These are phyloP conservation scores for Caracal caracal DNA, from an alignment of 2,113 vertebrate genomes.

Conservation along the genomic window DNA sequence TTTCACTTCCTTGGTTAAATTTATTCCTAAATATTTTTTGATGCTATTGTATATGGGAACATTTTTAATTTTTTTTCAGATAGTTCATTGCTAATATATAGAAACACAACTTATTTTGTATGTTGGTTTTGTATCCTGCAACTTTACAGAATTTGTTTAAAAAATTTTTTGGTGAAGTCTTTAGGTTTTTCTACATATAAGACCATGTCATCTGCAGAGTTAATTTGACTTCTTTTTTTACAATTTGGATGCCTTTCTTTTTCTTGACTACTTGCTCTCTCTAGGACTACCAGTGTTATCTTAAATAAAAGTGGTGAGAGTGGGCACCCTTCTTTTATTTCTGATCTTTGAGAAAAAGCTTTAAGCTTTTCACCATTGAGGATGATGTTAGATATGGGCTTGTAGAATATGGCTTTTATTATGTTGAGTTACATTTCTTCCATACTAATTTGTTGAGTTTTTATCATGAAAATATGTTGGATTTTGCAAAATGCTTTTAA, in stretches of 20 bases:
- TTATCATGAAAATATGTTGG: too few relatives aligned
- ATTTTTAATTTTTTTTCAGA: too few relatives aligned
- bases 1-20: too few relatives aligned
- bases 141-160: background rate
- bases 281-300: background rate
- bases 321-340: background rate
- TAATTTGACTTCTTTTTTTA: background rate
- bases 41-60: too few relatives aligned
- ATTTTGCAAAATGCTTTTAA: too few relatives aligned
- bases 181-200: background rate
- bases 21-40: too few relatives aligned
- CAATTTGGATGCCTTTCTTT: background rate
- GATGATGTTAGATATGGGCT: background rate
- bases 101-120: background rate
- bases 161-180: background rate
- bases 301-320: background rate
- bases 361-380: background rate
- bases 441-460: too few relatives aligned
- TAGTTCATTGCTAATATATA: too few relatives aligned
- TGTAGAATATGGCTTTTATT: background rate
- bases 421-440: background rate
- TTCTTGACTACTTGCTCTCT: background rate
- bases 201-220: background rate
- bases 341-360: background rate
- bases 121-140: background rate